phyloP scores from a whole-genome alignment of 2,113 vertebrate genomes.

The Scopus umbretta region DNA sequence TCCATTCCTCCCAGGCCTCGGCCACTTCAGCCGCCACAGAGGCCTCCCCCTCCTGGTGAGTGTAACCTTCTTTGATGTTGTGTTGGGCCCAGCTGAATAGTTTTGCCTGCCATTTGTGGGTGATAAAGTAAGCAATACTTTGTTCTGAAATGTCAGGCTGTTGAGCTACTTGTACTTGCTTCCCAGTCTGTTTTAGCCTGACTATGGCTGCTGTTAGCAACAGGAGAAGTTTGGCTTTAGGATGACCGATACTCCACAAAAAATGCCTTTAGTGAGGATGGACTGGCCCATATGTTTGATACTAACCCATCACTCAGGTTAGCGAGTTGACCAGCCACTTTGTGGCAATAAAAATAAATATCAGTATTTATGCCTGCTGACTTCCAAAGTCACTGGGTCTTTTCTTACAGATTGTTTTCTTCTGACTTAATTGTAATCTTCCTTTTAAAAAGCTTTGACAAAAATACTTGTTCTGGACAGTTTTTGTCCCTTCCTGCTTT shows the following conservation, averaged over 20 bases:
- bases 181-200: not conserved
- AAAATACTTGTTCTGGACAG: not conserved
- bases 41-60: constrained; percentile 80
- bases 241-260: not conserved
- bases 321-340: not conserved
- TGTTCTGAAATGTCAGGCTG: not conserved
- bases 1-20: constrained; percentile 73
- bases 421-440: not conserved
- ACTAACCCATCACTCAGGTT: not conserved
- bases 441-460: not conserved
- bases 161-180: not conserved
- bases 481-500: not conserved
- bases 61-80: not conserved
- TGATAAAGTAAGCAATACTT: not conserved
- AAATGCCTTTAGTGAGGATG: not conserved
- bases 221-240: not conserved
- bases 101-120: not conserved
- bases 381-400: not conserved
- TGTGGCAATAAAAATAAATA: not conserved
- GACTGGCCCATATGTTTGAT: not conserved
- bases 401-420: not conserved
- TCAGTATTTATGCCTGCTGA: not conserved
- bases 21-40: constrained; percentile 70
- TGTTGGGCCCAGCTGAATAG: not conserved
- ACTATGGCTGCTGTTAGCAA: not conserved